A percentile compares a stretch with the other conserved stretches of the same genome.
Evolutionary conservation across 2,888 invertebrate genomes (phyloP).

Genomic region (Ochlodes sylvanus): DNA sequence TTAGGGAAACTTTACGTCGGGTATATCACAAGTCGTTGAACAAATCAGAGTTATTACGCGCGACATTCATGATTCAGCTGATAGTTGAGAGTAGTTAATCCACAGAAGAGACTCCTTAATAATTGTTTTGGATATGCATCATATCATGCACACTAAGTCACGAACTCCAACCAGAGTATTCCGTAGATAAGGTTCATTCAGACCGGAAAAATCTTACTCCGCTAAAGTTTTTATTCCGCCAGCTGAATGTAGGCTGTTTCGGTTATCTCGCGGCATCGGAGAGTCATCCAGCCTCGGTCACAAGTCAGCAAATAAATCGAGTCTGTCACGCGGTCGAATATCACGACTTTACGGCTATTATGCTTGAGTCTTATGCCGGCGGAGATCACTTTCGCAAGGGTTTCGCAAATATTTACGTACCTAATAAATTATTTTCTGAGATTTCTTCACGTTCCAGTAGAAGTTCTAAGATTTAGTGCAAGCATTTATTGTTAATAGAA

Average conservation of each 20-base stretch:
- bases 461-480: no score
- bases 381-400: conserved; percentile 31
- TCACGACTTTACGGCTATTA: conserved; percentile 41
- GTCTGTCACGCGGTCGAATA: conserved; percentile 32
- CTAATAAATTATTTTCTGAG: background rate
- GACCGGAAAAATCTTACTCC: background rate
- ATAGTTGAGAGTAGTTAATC: background rate
- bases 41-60: conserved; percentile 2
- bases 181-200: background rate
- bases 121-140: background rate
- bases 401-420: background rate
- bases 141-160: background rate
- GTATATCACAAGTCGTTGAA: conserved; percentile 1
- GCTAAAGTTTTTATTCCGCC: background rate
- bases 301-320: conserved; percentile 44
- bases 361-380: conserved; percentile 37
- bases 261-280: conserved; percentile 43
- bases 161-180: background rate
- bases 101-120: background rate
- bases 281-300: conserved; percentile 39
- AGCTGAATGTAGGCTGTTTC: conserved; percentile 1
- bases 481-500: no score
- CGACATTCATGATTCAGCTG: background rate
- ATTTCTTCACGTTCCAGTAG: background rate
- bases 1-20: background rate